A percentile compares a stretch with the other conserved stretches of the same genome.
These are phyloP conservation scores for Yponomeuta plumbellus DNA, from an alignment of 2,888 invertebrate genomes.

Conservation along the genomic window DNA sequence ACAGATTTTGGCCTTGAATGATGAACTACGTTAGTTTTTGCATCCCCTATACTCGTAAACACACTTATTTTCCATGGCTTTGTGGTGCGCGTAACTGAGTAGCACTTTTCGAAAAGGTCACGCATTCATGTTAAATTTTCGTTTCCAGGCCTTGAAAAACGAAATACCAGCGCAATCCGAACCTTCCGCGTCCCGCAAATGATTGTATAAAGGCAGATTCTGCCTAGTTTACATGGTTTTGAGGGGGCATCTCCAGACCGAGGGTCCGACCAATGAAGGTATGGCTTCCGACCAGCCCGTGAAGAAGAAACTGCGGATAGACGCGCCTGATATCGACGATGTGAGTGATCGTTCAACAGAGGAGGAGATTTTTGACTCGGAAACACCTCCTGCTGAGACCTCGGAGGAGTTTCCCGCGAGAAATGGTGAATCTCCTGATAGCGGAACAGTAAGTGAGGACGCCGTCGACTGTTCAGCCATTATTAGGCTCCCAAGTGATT, in stretches of 20 bases:
- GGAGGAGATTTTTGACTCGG: constrained; percentile 64
- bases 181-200: constrained; percentile 7
- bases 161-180: not conserved
- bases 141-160: constrained; percentile 11
- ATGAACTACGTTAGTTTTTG: not conserved
- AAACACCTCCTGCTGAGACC: constrained; percentile 57
- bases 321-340: constrained; percentile 78
- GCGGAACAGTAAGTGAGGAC: constrained; percentile 70
- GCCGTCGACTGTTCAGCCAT: constrained; percentile 68
- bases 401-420: constrained; percentile 58
- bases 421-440: constrained; percentile 68
- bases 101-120: constrained; percentile 72
- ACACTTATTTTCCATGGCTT: constrained; percentile 47
- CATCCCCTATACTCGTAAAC: not conserved
- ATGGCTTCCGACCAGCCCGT: constrained; percentile 90
- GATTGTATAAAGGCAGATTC: constrained; percentile 2
- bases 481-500: constrained; percentile 50
- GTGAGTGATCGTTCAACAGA: constrained; percentile 70
- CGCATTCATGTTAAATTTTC: constrained; percentile 38
- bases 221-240: constrained; percentile 77
- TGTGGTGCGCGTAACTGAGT: constrained; percentile 75
- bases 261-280: constrained; percentile 72
- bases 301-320: constrained; percentile 88
- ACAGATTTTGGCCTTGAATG: not conserved
- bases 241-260: constrained; percentile 73